Percentiles rank a stretch among this genome's conserved stretches.
phyloP scores from a whole-genome alignment of 2,888 invertebrate genomes.

The Volucella inflata region DNA sequence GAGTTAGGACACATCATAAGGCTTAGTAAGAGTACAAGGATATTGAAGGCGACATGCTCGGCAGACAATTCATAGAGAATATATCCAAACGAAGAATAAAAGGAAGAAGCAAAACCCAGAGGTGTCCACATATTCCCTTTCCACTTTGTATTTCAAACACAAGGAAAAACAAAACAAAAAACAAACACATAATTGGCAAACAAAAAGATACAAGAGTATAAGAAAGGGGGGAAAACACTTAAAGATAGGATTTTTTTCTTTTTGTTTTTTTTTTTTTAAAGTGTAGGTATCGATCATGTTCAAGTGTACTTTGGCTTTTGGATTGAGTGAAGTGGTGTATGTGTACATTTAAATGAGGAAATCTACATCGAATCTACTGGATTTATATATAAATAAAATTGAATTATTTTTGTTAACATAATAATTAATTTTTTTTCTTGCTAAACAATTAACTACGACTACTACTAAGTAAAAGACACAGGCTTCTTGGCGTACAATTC shows the following conservation, averaged over 20 bases:
- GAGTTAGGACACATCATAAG: too few relatives aligned
- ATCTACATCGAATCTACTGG: slow-evolving; percentile 66
- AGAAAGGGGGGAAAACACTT: slow-evolving; percentile 62
- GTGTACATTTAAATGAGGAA: slow-evolving; percentile 73
- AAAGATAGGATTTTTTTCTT: slow-evolving; percentile 28
- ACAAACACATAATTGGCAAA: slow-evolving; percentile 35
- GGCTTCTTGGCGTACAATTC: slow-evolving; percentile 75
- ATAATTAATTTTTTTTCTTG: slow-evolving; percentile 33
- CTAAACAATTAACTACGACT: slow-evolving; percentile 76
- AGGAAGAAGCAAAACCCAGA: too few relatives aligned
- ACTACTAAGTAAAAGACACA: slow-evolving; percentile 79
- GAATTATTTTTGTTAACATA: slow-evolving; percentile 44
- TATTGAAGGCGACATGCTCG: too few relatives aligned
- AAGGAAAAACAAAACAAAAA: slow-evolving; percentile 4
- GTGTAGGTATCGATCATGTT: slow-evolving; percentile 55
- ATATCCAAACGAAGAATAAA: too few relatives aligned
- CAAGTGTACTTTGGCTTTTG: slow-evolving; percentile 29
- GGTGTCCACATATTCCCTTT: too few relatives aligned
- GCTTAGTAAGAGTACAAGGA: too few relatives aligned
- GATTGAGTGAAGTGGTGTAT: slow-evolving; percentile 26
- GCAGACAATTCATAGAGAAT: too few relatives aligned
- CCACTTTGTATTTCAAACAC: background rate
- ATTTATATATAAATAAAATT: slow-evolving; percentile 63
- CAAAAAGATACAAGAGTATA: slow-evolving; percentile 20
- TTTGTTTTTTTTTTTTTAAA: background rate